Conservation (phyloP, 2,888 invertebrate species). For the Pollenia labialis region DNA sequence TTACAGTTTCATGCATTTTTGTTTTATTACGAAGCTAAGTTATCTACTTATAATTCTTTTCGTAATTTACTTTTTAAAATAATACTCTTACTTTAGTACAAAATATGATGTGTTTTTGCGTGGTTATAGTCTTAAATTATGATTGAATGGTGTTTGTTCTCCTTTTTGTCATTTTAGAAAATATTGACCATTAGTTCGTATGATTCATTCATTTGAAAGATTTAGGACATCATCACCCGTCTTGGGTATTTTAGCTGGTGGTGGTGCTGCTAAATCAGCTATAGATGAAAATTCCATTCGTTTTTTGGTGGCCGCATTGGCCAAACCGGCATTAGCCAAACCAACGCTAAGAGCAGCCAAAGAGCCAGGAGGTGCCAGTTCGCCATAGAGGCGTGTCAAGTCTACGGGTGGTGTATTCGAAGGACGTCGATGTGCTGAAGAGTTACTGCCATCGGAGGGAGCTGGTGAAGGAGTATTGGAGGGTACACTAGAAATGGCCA, state of each 20-base stretch:
- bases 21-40: slow-evolving; percentile 6
- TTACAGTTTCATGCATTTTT: neutral
- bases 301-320: slow-evolving; percentile 80
- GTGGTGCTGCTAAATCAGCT: slow-evolving; percentile 85
- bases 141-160: slow-evolving; percentile 34
- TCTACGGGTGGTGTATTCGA: slow-evolving; percentile 83
- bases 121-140: slow-evolving; percentile 31
- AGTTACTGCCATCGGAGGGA: slow-evolving; percentile 81
- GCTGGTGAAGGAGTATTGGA: slow-evolving; percentile 82
- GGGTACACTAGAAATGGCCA: slow-evolving; percentile 84
- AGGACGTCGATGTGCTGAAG: slow-evolving; percentile 80
- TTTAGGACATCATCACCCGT: slow-evolving; percentile 84
- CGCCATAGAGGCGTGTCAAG: slow-evolving; percentile 82
- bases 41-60: slow-evolving; percentile 23
- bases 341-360: slow-evolving; percentile 72
- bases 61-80: slow-evolving; percentile 39
- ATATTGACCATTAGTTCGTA: neutral
- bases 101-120: slow-evolving; percentile 29
- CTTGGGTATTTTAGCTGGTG: slow-evolving; percentile 86
- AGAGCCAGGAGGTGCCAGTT: slow-evolving; percentile 79
- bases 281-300: slow-evolving; percentile 84
- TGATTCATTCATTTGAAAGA: slow-evolving; percentile 81
- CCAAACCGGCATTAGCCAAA: slow-evolving; percentile 70
- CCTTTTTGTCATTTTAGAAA: neutral
- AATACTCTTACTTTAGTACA: slow-evolving; percentile 46